Percentiles rank a stretch among this genome's conserved stretches.
Conservation (phyloP, 2,797 vertebrate species). For the Sebastes vulpes region DNA sequence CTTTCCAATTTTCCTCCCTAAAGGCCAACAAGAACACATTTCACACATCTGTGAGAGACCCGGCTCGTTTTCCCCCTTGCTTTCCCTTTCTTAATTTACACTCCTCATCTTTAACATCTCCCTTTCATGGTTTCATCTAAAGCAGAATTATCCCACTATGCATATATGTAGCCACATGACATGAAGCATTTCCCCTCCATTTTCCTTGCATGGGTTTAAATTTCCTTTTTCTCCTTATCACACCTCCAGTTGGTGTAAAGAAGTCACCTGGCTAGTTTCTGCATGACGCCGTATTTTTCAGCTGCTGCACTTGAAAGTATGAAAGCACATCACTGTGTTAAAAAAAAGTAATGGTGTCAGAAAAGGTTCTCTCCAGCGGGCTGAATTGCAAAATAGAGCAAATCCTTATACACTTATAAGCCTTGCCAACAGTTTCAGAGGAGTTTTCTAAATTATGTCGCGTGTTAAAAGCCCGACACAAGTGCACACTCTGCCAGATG, state of each 20-base stretch:
- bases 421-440: constrained; percentile 42
- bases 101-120: constrained; percentile 26
- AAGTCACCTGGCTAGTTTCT: constrained; percentile 32
- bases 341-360: constrained; percentile 57
- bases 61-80: neutral
- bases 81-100: constrained; percentile 15
- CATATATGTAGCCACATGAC: neutral
- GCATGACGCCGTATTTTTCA: constrained; percentile 42
- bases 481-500: constrained; percentile 25
- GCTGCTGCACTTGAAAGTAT: constrained; percentile 38
- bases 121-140: constrained; percentile 31
- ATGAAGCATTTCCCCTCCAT: neutral
- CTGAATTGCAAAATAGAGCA: constrained; percentile 66
- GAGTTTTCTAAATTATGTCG: constrained; percentile 30
- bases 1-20: constrained; percentile 75
- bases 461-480: constrained; percentile 29
- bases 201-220: constrained; percentile 8
- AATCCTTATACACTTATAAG: constrained; percentile 41
- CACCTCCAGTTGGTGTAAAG: constrained; percentile 24
- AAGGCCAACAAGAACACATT: constrained; percentile 73
- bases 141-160: constrained; percentile 8
- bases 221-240: constrained; percentile 37
- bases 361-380: constrained; percentile 58
- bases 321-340: constrained; percentile 48
- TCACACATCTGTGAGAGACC: constrained; percentile 66